These are phyloP conservation scores for Mycalesis mineus DNA, from an alignment of 2,888 invertebrate species.

Conservation along the genomic window DNA sequence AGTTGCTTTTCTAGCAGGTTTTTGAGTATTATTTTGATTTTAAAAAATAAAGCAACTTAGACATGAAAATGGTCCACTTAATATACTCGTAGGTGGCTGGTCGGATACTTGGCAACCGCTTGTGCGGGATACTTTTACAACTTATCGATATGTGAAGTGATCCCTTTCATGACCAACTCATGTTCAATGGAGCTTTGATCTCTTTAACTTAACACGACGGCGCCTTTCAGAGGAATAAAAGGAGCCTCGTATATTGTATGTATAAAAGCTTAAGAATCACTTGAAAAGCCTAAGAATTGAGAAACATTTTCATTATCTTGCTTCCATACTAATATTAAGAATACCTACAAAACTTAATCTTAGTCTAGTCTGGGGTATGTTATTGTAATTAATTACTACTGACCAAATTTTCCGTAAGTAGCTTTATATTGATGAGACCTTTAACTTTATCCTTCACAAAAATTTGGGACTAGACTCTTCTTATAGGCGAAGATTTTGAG, in stretches of 20 bases:
- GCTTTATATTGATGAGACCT: no score
- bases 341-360: no score
- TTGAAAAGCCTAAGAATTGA: constrained; percentile 3
- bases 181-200: constrained; percentile 24
- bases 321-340: not conserved
- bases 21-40: not conserved
- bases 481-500: no score
- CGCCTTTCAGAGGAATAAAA: constrained; percentile 8
- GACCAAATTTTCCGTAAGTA: no score
- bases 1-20: no score
- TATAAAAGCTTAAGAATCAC: constrained; percentile 9
- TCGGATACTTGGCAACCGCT: constrained; percentile 4
- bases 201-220: constrained; percentile 22
- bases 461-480: no score
- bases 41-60: not conserved
- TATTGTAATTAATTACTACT: no score
- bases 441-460: no score
- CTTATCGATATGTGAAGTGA: constrained; percentile 17
- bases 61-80: not conserved
- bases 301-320: not conserved
- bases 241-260: constrained; percentile 4
- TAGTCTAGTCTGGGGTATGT: no score
- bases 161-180: constrained; percentile 13
- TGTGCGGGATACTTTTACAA: constrained; percentile 2
- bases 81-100: not conserved